phyloP scores from a whole-genome alignment of 2,888 invertebrate genomes.

The Incurvaria masculella region DNA sequence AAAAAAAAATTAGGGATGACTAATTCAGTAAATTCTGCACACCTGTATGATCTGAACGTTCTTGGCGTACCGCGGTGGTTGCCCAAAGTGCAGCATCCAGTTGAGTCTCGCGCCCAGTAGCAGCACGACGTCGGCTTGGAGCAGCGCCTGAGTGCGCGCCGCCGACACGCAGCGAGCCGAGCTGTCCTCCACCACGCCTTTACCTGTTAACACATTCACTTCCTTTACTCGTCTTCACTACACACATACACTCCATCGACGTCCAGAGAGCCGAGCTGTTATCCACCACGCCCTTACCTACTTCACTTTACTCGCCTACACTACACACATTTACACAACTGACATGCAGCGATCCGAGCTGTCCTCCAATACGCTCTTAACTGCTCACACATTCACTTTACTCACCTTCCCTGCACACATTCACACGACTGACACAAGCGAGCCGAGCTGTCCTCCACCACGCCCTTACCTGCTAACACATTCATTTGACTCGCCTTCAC shows the following conservation, averaged over 20 bases:
- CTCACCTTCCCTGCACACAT: too few species aligned
- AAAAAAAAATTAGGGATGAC: too few species aligned
- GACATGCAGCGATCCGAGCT: slow-evolving; percentile 71
- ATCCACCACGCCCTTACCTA: slow-evolving; percentile 72
- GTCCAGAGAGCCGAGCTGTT: slow-evolving; percentile 71
- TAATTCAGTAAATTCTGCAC: too few species aligned
- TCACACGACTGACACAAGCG: too few species aligned
- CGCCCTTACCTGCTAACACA: slow-evolving; percentile 65
- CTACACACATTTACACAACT: slow-evolving; percentile 83
- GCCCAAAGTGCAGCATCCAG: slow-evolving; percentile 98
- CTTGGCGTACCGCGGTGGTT: slow-evolving; percentile 76
- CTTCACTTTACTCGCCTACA: too few species aligned
- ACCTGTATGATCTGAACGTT: slow-evolving; percentile 88
- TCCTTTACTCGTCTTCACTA: too few species aligned
- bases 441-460: slow-evolving; percentile 65
- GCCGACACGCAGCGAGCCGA: slow-evolving; percentile 75
- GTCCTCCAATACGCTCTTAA: too few species aligned
- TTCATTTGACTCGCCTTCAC: too few species aligned
- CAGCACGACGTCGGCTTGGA: slow-evolving; percentile 84
- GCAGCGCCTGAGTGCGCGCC: slow-evolving; percentile 82
- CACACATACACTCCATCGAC: slow-evolving; percentile 84
- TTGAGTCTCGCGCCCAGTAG: slow-evolving; percentile 90
- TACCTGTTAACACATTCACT: slow-evolving; percentile 51
- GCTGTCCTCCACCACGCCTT: slow-evolving; percentile 73
- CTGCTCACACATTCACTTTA: too few species aligned